These are phyloP conservation scores for Megaceryle maxima DNA, from an alignment of 2,113 vertebrate genomes.

Conservation along the genomic window DNA sequence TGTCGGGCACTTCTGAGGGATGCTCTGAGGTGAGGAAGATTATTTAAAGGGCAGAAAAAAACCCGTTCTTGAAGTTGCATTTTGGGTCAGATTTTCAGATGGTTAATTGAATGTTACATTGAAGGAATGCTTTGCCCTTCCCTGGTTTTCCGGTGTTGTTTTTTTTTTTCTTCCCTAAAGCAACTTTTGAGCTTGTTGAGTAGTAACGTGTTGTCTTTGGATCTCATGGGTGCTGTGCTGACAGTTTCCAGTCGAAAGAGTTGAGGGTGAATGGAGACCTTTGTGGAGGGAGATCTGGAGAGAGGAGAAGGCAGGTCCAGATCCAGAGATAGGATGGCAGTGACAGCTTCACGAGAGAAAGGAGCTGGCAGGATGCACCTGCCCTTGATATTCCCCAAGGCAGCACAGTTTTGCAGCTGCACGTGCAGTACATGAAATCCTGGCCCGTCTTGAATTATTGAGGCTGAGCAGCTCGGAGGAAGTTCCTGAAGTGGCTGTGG, in stretches of 20 bases:
- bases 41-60: not conserved
- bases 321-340: not conserved
- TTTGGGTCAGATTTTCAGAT: not conserved
- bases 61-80: not conserved
- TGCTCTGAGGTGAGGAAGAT: not conserved
- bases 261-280: not conserved
- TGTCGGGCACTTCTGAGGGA: not conserved
- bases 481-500: not conserved
- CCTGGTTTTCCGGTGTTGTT: not conserved
- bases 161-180: not conserved
- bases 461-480: not conserved
- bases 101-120: rapidly evolving
- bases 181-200: not conserved
- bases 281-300: not conserved
- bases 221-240: not conserved
- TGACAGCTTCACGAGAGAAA: not conserved
- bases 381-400: not conserved
- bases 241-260: not conserved
- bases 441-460: not conserved
- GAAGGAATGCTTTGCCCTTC: not conserved
- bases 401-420: not conserved
- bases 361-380: constrained; percentile 14
- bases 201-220: not conserved
- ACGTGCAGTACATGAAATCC: not conserved
- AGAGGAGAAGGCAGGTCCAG: not conserved